Conservation (phyloP, 2,113 vertebrate species). For the Bambusicola thoracicus region DNA sequence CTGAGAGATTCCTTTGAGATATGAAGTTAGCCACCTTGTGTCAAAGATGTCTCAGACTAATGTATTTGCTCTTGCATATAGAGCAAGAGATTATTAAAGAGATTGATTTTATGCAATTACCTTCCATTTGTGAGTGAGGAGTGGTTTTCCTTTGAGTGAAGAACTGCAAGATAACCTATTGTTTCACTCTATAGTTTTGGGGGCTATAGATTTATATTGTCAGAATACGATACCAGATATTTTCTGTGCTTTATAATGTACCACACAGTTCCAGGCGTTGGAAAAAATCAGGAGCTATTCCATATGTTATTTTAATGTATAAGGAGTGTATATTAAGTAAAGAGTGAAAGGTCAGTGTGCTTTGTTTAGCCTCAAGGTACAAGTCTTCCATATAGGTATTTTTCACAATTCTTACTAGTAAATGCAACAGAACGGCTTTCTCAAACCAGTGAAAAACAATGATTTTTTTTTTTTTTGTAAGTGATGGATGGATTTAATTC, state of each 20-base stretch:
- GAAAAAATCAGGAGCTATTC: background rate
- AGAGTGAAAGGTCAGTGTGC: background rate
- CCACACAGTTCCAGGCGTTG: background rate
- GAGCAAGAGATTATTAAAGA: background rate
- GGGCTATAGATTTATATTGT: background rate
- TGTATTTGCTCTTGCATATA: background rate
- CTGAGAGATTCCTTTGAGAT: background rate
- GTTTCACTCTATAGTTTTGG: background rate
- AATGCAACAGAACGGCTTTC: constrained; percentile 5
- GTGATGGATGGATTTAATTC: constrained; percentile 9
- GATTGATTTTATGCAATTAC: background rate
- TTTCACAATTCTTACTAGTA: background rate
- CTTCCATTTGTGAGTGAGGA: background rate
- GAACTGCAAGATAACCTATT: background rate
- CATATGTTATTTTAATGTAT: background rate
- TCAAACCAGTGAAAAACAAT: background rate
- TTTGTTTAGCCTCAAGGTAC: constrained; percentile 5
- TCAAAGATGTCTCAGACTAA: background rate
- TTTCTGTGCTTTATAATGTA: background rate
- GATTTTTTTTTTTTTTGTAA: background rate
- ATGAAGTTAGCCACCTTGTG: background rate
- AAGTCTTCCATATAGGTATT: background rate
- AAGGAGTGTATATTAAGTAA: background rate
- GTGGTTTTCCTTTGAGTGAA: background rate
- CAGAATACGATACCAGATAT: background rate